Evolutionary conservation across 2,797 vertebrate species (phyloP).

Genomic region (Syndactyla subalaris): DNA sequence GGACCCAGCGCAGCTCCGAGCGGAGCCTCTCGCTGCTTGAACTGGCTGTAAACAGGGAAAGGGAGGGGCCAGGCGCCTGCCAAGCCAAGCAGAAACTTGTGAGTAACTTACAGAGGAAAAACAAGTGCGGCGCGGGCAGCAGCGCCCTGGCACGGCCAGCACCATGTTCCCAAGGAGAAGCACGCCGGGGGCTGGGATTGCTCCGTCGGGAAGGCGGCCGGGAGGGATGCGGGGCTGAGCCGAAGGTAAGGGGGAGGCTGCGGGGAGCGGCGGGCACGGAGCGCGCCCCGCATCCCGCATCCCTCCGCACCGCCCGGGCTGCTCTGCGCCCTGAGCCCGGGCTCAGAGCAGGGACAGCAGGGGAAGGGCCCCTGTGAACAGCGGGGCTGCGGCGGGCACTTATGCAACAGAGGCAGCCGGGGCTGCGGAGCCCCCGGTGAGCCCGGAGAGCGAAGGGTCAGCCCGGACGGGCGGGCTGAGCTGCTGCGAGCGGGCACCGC

Average conservation of each 20-base stretch:
- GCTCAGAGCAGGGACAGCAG: rapidly evolving
- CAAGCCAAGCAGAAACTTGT: slow-evolving; percentile 72
- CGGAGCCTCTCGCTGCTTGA: slow-evolving; percentile 13
- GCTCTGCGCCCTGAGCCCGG: no score
- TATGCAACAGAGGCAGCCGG: not conserved
- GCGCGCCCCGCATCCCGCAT: not conserved
- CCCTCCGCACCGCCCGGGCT: no score
- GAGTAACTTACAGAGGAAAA: slow-evolving; percentile 67
- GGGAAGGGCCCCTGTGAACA: not conserved
- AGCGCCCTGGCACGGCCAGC: not conserved
- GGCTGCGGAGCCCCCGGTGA: rapidly evolving
- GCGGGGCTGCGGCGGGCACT: not conserved
- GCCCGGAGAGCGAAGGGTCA: not conserved
- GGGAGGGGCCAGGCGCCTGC: slow-evolving; percentile 72
- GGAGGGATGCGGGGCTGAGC: not conserved
- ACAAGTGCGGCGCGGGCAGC: slow-evolving; percentile 64
- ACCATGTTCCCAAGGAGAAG: not conserved
- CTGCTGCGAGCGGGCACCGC: rapidly evolving
- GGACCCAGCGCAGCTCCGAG: not conserved
- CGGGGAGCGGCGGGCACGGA: not conserved
- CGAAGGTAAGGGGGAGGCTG: no score
- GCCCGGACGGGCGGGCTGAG: rapidly evolving
- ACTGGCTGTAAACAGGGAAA: slow-evolving; percentile 70
- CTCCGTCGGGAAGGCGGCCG: not conserved
- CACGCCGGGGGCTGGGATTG: not conserved